phyloP scores from a whole-genome alignment of 2,113 vertebrate genomes.

The Tympanuchus pallidicinctus region DNA sequence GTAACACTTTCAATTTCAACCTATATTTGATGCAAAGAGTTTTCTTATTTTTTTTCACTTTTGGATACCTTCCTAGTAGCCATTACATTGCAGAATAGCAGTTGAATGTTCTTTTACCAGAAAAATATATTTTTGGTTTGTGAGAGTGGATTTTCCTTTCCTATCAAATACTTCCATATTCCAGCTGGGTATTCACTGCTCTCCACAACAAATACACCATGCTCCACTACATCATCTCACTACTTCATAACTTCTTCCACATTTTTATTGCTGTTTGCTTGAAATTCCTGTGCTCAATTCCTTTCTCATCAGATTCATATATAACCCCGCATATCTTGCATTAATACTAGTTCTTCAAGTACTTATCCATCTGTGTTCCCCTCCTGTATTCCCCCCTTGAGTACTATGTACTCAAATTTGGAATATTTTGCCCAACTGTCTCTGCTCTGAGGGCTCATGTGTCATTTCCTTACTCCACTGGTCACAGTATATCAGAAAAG shows the following conservation, averaged over 20 bases:
- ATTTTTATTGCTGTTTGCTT: not conserved
- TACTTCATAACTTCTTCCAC: not conserved
- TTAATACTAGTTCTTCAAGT: not conserved
- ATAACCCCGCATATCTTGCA: not conserved
- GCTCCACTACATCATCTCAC: not conserved
- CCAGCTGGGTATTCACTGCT: not conserved
- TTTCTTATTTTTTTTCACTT: not conserved
- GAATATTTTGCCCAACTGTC: not conserved
- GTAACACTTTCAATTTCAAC: not conserved
- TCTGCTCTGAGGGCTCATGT: not conserved
- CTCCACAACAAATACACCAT: not conserved
- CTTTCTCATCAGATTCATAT: not conserved
- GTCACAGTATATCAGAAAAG: not conserved
- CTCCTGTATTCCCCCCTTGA: fast-evolving
- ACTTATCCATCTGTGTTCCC: not conserved
- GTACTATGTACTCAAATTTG: fast-evolving
- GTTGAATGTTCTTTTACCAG: not conserved
- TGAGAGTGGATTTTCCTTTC: not conserved
- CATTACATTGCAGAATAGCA: not conserved
- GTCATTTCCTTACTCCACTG: not conserved
- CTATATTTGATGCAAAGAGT: no score
- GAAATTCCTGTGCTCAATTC: not conserved
- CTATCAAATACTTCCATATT: not conserved
- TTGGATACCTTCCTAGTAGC: not conserved
- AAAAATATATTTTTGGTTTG: not conserved